Conservation (phyloP, 2,113 vertebrate genomes). For the Nerophis ophidion region DNA sequence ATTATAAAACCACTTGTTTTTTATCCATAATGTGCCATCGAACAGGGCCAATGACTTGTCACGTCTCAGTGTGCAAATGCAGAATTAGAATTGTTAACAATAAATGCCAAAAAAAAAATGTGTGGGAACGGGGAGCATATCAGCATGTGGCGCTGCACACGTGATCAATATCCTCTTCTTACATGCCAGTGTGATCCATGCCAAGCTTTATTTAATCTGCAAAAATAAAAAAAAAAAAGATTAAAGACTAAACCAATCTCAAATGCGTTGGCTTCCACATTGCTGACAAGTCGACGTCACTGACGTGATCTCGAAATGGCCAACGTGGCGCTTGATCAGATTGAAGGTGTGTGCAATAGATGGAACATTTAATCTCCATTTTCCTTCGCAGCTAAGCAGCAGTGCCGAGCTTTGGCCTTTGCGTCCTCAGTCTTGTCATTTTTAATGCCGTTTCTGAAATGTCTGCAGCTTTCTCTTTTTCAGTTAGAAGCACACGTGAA, state of each 20-base stretch:
- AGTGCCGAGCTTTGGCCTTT: conserved; percentile 28
- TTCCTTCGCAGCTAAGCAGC: conserved; percentile 12
- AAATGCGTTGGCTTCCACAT: not conserved
- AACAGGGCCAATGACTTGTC: conserved; percentile 28
- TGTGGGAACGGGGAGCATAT: conserved; percentile 1
- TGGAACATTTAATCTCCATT: conserved; percentile 8
- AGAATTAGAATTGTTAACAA: conserved; percentile 1
- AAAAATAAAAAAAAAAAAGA: not conserved
- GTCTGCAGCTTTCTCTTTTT: conserved; percentile 39
- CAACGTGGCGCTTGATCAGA: not conserved
- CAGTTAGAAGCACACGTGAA: conserved; percentile 12
- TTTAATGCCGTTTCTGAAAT: conserved; percentile 47
- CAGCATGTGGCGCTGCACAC: conserved; percentile 10
- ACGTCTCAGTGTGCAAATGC: conserved; percentile 12
- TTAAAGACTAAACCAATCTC: not conserved
- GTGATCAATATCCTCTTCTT: conserved; percentile 25
- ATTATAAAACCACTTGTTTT: conserved; percentile 28
- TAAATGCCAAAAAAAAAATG: conserved; percentile 25
- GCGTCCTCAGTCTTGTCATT: conserved; percentile 30
- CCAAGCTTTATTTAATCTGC: conserved; percentile 16
- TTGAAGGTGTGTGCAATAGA: conserved; percentile 55
- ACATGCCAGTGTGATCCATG: conserved; percentile 5
- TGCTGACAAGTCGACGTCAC: no score
- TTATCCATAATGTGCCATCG: conserved; percentile 52
- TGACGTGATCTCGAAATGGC: no score